A percentile compares a stretch with the other conserved stretches of the same genome.
phyloP scores from a whole-genome alignment of 1,140 invertebrate genomes.

The Apis dorsata region DNA sequence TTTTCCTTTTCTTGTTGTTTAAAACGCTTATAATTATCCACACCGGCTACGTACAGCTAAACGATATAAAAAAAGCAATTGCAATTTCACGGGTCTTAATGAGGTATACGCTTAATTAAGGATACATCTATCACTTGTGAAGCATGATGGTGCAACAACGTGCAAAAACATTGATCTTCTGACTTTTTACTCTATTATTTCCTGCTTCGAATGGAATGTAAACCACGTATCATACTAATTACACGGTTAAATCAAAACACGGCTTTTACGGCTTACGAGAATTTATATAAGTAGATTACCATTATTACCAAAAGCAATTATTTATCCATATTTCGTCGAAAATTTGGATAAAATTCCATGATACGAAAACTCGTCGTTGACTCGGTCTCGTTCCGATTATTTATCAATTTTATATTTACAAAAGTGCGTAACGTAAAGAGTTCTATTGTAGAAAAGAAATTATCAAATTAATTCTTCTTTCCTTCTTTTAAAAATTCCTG shows the following conservation, averaged over 20 bases:
- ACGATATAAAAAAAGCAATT: not conserved
- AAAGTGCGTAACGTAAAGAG: no score
- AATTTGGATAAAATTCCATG: no score
- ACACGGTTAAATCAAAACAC: not conserved
- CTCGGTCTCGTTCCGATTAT: no score
- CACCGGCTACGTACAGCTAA: not conserved
- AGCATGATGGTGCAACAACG: not conserved
- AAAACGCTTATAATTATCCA: no score
- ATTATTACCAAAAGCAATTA: no score
- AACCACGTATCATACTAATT: not conserved
- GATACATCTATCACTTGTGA: constrained; percentile 6
- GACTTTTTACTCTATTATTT: not conserved
- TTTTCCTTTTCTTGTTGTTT: not conserved
- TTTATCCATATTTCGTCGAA: no score
- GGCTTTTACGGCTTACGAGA: not conserved
- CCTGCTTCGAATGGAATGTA: not conserved
- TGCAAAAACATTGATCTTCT: not conserved
- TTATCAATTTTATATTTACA: no score
- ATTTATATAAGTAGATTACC: not conserved
- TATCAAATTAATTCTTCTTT: no score
- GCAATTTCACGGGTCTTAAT: constrained; percentile 9
- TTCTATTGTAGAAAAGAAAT: no score
- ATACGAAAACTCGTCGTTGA: no score
- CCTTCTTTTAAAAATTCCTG: no score
- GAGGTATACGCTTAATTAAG: constrained; percentile 10